Evolutionary conservation across 30 jellyfish, hydroid and myxozoan species (phyloP).

Genomic region (Sanderia malayensis): DNA sequence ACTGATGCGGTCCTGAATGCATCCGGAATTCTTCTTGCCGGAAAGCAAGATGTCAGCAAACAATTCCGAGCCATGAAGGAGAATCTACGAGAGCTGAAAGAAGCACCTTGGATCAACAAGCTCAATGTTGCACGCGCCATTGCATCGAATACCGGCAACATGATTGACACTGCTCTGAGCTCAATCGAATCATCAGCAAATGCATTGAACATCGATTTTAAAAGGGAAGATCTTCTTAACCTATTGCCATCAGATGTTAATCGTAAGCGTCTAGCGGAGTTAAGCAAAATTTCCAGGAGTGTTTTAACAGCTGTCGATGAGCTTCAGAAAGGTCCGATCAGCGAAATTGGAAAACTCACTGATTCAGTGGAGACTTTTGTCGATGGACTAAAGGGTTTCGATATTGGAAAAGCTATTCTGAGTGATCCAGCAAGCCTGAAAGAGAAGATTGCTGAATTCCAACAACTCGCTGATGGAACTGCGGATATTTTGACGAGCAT

Average conservation of each 20-base stretch:
- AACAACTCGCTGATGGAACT: conserved; percentile 64
- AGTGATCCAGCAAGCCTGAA: conserved; percentile 72
- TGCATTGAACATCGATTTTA: conserved; percentile 50
- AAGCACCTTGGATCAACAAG: conserved; percentile 80
- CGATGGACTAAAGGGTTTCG: conserved; percentile 68
- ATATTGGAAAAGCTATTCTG: conserved; percentile 67
- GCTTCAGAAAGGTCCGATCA: conserved; percentile 79
- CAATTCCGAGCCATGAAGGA: conserved; percentile 40
- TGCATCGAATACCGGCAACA: conserved; percentile 23
- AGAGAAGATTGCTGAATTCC: conserved; percentile 79
- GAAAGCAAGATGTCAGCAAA: conserved; percentile 51
- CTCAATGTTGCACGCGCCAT: conserved; percentile 28
- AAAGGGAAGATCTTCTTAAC: conserved; percentile 53
- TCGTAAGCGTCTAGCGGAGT: conserved; percentile 45
- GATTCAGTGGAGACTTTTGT: conserved; percentile 78
- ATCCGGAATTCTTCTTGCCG: conserved; percentile 57
- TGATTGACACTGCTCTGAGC: conserved; percentile 58
- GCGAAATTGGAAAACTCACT: conserved; percentile 83
- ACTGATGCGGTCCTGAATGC: conserved; percentile 66
- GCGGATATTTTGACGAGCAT: conserved; percentile 60
- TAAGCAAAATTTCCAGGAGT: conserved; percentile 3
- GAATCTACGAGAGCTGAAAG: conserved; percentile 19
- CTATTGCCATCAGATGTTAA: conserved; percentile 57
- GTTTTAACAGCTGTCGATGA: conserved; percentile 21
- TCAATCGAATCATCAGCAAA: conserved; percentile 38